phyloP scores from a whole-genome alignment of 2,888 invertebrate genomes.

The Orgyia antiqua region DNA sequence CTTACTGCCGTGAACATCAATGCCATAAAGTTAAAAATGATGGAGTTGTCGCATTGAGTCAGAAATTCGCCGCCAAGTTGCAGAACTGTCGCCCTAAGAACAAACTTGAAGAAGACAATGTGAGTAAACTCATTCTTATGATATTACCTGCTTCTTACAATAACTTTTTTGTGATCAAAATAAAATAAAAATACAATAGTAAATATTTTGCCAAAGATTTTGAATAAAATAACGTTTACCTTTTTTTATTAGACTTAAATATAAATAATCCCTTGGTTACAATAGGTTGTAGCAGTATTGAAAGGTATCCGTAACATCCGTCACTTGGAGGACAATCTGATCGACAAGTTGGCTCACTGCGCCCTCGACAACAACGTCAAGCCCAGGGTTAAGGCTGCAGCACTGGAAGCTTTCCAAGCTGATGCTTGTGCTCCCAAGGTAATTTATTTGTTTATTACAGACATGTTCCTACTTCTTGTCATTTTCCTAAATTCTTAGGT shows the following conservation, averaged over 20 bases:
- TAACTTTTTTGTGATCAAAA: too few relatives aligned
- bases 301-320: conserved; percentile 90
- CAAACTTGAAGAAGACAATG: conserved; percentile 82
- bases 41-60: conserved; percentile 80
- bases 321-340: conserved; percentile 79
- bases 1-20: conserved; percentile 82
- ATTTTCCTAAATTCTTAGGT: too few relatives aligned
- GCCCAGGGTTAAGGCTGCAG: conserved; percentile 85
- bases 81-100: conserved; percentile 81
- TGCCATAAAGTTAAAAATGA: conserved; percentile 71
- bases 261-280: too few relatives aligned
- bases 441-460: too few relatives aligned
- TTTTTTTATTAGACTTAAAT: not conserved
- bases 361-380: conserved; percentile 79
- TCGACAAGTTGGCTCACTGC: conserved; percentile 79
- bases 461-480: too few relatives aligned
- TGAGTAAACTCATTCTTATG: conserved; percentile 31
- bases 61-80: conserved; percentile 81
- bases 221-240: not conserved
- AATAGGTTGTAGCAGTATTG: conserved; percentile 81
- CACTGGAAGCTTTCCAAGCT: conserved; percentile 86
- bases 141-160: too few relatives aligned
- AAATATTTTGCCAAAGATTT: not conserved
- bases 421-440: conserved; percentile 81
- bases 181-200: too few relatives aligned